Evolutionary conservation across 1,140 invertebrate species (phyloP), one percentile per base, ranked within the genome.

Genomic region (Spodoptera frugiperda): DNA sequence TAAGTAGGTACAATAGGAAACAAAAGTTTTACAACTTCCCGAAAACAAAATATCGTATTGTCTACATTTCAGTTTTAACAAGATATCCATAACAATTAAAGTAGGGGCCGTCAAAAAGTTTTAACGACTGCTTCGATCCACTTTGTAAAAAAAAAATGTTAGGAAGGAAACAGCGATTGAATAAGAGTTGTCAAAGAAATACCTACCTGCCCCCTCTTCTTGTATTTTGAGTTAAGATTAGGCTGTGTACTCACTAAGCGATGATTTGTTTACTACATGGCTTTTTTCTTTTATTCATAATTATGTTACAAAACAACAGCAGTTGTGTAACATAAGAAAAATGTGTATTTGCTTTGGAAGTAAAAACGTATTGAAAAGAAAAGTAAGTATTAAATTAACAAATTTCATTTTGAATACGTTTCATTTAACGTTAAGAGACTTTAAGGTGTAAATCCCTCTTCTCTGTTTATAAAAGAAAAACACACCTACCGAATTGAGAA

Each of bases 71-170:
- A 65, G 59, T 55, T 81, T 67, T 87, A 85, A 88, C 83, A 80
- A 89, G 86, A 86, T 88, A 89, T 86, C 85, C 84, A 78, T 88
- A 87, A 88, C 86, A 89, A 88, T 87, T 89, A 87, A 85, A 88
- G 63, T 72, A 77, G 55, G 74, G 73, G 79, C 84, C 82, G 82
- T 88, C 85, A 89, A 87, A 87, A 89, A 89, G 82, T 89, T 89
- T 89, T 89, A 89, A 89, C 86, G 86, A 88, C 83, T 86, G 81
- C 68, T 55, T 53, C 19, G 39, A 79, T 85, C 82, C 80, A 82
- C 78, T 89, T 88, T 83, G 78, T 81, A 80, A 78, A 81, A 82
- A 81, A 82, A 83, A 77, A 59, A 54, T 73, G 48, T 55, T 30
- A 67, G 46, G 11, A 65, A 77, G 59, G 85, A 87, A 86, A 83